phyloP scores from a whole-genome alignment of 2,888 invertebrate genomes.

The Scaptomyza parva region DNA sequence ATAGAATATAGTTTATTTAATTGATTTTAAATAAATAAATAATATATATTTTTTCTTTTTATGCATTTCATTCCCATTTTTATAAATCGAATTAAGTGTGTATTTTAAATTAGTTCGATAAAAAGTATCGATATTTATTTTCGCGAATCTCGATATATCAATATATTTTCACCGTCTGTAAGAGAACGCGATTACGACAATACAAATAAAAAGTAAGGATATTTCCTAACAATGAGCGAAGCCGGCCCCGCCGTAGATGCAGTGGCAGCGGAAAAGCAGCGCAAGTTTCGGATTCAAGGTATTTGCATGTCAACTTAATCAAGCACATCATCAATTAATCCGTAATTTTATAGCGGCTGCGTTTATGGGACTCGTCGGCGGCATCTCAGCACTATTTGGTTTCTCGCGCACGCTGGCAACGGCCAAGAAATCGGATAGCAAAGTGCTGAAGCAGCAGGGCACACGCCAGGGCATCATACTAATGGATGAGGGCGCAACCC shows the following conservation, averaged over 20 bases:
- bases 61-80: neutral
- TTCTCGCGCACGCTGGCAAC: constrained; percentile 92
- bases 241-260: constrained; percentile 48
- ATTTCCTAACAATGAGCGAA: constrained; percentile 40
- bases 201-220: constrained; percentile 7
- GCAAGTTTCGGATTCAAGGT: constrained; percentile 73
- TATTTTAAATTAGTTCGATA: neutral
- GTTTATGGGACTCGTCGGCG: constrained; percentile 85
- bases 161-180: neutral
- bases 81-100: neutral
- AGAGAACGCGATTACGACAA: constrained; percentile 54
- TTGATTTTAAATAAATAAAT: neutral
- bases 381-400: constrained; percentile 92
- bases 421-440: constrained; percentile 92
- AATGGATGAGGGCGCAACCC: constrained; percentile 90
- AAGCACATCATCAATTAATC: neutral
- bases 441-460: constrained; percentile 90
- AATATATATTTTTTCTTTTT: neutral
- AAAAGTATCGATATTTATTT: neutral
- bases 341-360: constrained; percentile 74
- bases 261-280: constrained; percentile 64
- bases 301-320: neutral
- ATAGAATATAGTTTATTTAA: neutral
- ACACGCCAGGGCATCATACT: constrained; percentile 87
- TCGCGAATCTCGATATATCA: neutral